These are phyloP conservation scores for Epirrhoe tristata DNA, from an alignment of 2,888 invertebrate genomes.

Conservation along the genomic window DNA sequence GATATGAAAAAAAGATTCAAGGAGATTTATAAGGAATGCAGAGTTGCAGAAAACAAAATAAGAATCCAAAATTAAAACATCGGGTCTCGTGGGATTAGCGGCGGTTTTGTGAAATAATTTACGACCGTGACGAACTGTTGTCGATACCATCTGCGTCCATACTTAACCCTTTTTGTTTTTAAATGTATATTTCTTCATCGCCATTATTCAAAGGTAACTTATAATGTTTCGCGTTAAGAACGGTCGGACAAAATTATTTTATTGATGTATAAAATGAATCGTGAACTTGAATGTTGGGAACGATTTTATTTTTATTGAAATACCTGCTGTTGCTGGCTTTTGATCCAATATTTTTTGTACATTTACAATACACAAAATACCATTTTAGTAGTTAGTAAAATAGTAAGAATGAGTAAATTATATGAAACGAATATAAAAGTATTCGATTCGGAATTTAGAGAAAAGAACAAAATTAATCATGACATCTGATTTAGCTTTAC, in stretches of 20 bases:
- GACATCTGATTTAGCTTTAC: slow-evolving; percentile 61
- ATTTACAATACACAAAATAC: neutral
- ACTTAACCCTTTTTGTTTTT: slow-evolving; percentile 82
- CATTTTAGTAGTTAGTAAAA: neutral
- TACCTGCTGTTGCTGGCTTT: slow-evolving; percentile 30
- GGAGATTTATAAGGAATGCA: slow-evolving; percentile 71
- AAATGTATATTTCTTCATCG: slow-evolving; percentile 73
- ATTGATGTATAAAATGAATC: slow-evolving; percentile 78
- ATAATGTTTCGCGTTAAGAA: slow-evolving; percentile 78
- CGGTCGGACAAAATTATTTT: slow-evolving; percentile 74
- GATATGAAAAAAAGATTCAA: slow-evolving; percentile 67
- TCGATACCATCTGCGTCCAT: slow-evolving; percentile 82
- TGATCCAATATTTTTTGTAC: neutral
- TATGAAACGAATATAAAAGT: neutral
- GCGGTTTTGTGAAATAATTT: slow-evolving; percentile 83
- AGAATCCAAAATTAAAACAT: slow-evolving; percentile 82
- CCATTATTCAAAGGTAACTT: slow-evolving; percentile 80
- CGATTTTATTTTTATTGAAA: slow-evolving; percentile 69
- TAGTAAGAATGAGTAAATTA: too few relatives aligned
- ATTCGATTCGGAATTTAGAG: slow-evolving; percentile 44
- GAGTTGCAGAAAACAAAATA: slow-evolving; percentile 69
- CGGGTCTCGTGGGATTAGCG: slow-evolving; percentile 78
- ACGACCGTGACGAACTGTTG: slow-evolving; percentile 83
- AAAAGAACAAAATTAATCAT: slow-evolving; percentile 58
- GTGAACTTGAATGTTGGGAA: slow-evolving; percentile 67